These are phyloP conservation scores for Nomia melanderi DNA, from an alignment of 1,140 invertebrate species.

Conservation along the genomic window DNA sequence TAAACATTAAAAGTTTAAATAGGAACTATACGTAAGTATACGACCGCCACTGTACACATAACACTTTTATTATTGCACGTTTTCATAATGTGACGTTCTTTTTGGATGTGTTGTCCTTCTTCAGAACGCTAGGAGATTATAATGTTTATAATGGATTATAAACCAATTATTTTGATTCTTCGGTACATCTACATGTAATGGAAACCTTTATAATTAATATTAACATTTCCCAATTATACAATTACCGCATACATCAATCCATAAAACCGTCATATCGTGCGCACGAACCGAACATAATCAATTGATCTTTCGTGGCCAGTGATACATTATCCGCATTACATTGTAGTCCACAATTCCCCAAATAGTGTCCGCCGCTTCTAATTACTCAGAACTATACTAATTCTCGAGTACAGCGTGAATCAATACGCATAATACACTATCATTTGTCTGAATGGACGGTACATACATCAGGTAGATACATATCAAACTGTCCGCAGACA, in stretches of 20 bases:
- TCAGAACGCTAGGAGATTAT: no score
- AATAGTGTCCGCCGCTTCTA: background rate
- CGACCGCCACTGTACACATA: no score
- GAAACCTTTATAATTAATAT: no score
- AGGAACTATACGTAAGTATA: no score
- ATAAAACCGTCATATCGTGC: background rate
- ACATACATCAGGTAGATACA: background rate
- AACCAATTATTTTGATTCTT: no score
- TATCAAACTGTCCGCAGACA: background rate
- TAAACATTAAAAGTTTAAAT: no score
- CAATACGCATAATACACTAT: conserved; percentile 4
- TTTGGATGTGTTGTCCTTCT: no score
- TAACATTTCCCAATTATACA: no score
- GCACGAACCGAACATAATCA: background rate
- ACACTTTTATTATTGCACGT: no score
- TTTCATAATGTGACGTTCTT: no score
- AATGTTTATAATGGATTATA: no score
- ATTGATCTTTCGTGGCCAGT: background rate
- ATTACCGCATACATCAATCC: background rate
- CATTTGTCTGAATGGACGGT: background rate
- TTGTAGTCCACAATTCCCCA: background rate
- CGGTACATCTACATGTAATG: no score
- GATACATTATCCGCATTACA: conserved; percentile 1
- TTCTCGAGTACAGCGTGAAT: conserved; percentile 6
- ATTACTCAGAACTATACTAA: conserved; percentile 4